Base-by-base conservation (phyloP, 2,888 invertebrate species). In the Theretra japonica region DNA sequence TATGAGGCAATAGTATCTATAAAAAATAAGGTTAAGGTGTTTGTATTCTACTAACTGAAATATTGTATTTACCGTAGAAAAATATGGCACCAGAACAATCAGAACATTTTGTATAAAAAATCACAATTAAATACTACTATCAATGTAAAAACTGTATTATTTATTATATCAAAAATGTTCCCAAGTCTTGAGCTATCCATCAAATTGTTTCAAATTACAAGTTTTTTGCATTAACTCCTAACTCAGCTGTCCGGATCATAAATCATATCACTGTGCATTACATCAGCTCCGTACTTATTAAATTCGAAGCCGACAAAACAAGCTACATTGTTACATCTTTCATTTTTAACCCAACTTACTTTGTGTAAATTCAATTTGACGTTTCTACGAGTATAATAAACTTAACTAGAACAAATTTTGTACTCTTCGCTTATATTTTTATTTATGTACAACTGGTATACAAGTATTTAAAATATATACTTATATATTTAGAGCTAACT, bases 251-350 rank as follows among this genome's bases (percentile, higher is more conserved):
- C 33, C 15, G 11, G 19, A 28, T 28, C 59, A 62, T 41, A 21
- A 15, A 62, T 41, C 62, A 62, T 25, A 11, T 58, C 58, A 58
- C 8, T 11, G 33, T 62, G 62, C 62, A 62, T 62, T 62, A 62
- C n/a, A 62, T 62, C 62, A 62, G 33, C n/a, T 21, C 41, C 62
- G 41, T 41, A 62, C n/a, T 62, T 62, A 33, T 41, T 62, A 41
- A 62, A 62, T 62, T 15, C 8, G 23, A 8, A 41, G 33, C 62
- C 11, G 25, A 58, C 21, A 65, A 65, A 65, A 65, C 23, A 17
- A 23, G 17, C 23, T 15, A 48, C 21, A 41, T 48, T 21, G 33
- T 15, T 15, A 65, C 48, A 65, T 23, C 41, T 41, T 21, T 5
- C 11, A 62, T 41, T 41, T 23, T 62, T 62, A 33, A 62, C 21